These are phyloP conservation scores for Aptenodytes forsteri DNA, from an alignment of 2,113 vertebrate species.

Conservation along the genomic window DNA sequence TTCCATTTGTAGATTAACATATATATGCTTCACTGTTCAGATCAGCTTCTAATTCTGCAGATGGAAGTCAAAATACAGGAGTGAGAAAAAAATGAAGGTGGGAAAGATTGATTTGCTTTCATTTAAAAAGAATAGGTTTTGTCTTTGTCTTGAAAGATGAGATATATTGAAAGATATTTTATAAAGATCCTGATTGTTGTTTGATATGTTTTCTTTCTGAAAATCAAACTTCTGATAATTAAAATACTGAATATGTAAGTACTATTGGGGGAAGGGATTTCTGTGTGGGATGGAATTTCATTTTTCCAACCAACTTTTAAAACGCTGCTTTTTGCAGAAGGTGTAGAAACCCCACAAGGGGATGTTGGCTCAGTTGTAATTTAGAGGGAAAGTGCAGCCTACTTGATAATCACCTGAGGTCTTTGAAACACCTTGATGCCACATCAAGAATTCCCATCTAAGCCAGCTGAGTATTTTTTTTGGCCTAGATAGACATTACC, in stretches of 20 bases:
- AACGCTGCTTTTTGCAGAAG: background rate
- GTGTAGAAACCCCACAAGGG: background rate
- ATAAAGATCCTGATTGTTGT: background rate
- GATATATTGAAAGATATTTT: background rate
- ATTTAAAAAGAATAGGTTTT: background rate
- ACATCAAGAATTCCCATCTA: background rate
- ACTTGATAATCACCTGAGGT: background rate
- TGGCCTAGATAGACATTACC: background rate
- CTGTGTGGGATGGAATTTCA: background rate
- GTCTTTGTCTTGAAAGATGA: background rate
- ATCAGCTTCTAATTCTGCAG: background rate
- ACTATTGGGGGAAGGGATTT: background rate
- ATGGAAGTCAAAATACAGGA: background rate
- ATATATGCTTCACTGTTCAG: background rate
- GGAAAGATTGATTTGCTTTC: background rate
- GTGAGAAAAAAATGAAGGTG: background rate
- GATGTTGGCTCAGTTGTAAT: background rate
- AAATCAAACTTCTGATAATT: background rate
- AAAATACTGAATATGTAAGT: background rate
- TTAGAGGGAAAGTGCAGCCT: background rate
- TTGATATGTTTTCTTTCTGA: background rate
- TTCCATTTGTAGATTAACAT: slow-evolving; percentile 5
- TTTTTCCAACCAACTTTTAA: background rate
- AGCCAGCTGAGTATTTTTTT: background rate
- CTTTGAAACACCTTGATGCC: background rate